Conservation (phyloP, 2,797 vertebrate genomes). For the Aldrovandia affinis region DNA sequence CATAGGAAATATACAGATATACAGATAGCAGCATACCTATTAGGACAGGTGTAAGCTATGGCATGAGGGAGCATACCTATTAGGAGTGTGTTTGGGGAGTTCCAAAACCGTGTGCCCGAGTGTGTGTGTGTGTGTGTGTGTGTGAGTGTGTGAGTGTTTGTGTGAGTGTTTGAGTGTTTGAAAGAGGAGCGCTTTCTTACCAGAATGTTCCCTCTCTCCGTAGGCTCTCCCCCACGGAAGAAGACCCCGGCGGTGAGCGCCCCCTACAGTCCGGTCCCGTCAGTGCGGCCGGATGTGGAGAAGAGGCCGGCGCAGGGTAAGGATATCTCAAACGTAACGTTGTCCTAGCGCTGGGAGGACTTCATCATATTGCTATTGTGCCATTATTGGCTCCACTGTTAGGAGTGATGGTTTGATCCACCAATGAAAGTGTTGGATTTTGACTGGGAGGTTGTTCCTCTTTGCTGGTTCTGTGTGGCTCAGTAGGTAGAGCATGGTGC, state of each 20-base stretch:
- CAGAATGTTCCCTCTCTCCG: constrained; percentile 23
- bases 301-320: constrained; percentile 63
- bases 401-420: neutral
- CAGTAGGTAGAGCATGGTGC: too few species aligned
- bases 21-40: too few species aligned
- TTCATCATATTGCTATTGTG: neutral
- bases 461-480: constrained; percentile 20
- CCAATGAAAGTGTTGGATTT: neutral
- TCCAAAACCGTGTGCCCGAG: too few species aligned
- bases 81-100: too few species aligned
- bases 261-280: constrained; percentile 40
- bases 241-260: constrained; percentile 40
- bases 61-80: too few species aligned
- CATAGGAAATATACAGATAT: too few species aligned
- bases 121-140: too few species aligned
- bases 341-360: neutral
- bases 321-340: constrained; percentile 23
- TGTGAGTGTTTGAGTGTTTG: too few species aligned
- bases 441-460: neutral
- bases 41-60: too few species aligned
- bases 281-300: constrained; percentile 61
- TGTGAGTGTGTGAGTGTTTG: too few species aligned
- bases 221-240: constrained; percentile 56
- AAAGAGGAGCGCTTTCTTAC: neutral
- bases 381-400: neutral